Percentiles rank a stretch among this genome's conserved stretches.
These are phyloP conservation scores for Ptychodera flava DNA, from an alignment of 35 echinoderm and acorn worm genomes.

Conservation along the genomic window DNA sequence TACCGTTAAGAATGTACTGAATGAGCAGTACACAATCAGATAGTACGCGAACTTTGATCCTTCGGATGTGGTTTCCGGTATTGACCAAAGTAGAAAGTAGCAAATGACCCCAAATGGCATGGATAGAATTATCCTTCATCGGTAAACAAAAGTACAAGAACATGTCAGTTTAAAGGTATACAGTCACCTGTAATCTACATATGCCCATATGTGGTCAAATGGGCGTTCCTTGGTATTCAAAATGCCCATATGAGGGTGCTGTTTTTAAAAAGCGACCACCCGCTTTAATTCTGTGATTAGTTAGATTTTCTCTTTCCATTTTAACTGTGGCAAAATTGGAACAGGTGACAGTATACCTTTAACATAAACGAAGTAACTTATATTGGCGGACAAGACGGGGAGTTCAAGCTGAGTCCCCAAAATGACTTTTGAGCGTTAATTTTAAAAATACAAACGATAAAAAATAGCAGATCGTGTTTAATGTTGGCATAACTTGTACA, in stretches of 20 bases:
- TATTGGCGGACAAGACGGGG: no score
- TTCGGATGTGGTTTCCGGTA: slow-evolving; percentile 38
- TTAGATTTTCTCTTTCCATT: no score
- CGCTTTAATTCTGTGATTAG: no score
- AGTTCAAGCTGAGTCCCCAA: no score
- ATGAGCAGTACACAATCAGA: slow-evolving; percentile 78
- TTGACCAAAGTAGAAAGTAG: slow-evolving; percentile 69
- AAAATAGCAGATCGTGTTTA: no score
- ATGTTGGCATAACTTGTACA: no score
- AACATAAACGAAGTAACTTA: no score
- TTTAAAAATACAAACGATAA: no score
- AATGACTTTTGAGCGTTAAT: no score
- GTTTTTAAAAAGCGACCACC: neutral
- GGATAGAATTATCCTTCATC: slow-evolving; percentile 44
- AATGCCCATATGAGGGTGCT: neutral
- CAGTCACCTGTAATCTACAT: no score
- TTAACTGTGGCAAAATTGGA: no score
- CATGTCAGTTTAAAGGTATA: neutral
- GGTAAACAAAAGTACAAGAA: neutral
- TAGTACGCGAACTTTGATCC: slow-evolving; percentile 51
- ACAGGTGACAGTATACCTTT: no score
- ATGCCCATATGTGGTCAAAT: neutral
- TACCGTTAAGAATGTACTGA: slow-evolving; percentile 83
- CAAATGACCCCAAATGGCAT: slow-evolving; percentile 36
- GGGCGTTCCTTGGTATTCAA: neutral